Conservation (phyloP, 2,797 vertebrate species). For the Amphiprion clarkii region DNA sequence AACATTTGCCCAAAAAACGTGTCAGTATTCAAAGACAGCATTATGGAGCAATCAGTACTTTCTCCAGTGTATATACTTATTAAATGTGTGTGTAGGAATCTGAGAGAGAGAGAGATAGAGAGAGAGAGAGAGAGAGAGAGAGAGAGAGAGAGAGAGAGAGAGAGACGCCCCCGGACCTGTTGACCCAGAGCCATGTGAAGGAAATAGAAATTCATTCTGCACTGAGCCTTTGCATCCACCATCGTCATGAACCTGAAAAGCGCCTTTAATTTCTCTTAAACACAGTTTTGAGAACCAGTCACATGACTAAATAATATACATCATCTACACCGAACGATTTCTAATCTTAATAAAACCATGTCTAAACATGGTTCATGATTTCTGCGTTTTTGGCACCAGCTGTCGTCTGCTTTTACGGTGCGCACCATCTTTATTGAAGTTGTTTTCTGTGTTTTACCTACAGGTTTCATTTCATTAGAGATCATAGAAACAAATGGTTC, state of each 20-base stretch:
- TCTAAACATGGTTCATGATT: not conserved
- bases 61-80: not conserved
- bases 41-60: not conserved
- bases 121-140: not conserved
- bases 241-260: slow-evolving; percentile 28
- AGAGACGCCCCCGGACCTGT: slow-evolving; percentile 45
- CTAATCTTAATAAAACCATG: not conserved
- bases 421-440: not conserved
- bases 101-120: not conserved
- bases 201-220: slow-evolving; percentile 41
- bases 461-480: not conserved
- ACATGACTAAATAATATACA: not conserved
- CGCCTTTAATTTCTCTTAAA: not conserved
- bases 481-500: not conserved
- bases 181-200: slow-evolving; percentile 49
- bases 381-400: too few relatives aligned
- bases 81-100: not conserved
- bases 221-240: not conserved
- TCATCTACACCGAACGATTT: not conserved
- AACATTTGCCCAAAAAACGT: not conserved
- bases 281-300: not conserved
- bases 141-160: slow-evolving; percentile 10
- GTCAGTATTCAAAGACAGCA: not conserved
- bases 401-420: too few relatives aligned
- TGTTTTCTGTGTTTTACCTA: not conserved